Evolutionary conservation across 2,888 invertebrate species (phyloP).

Genomic region (Melanophora roralis): DNA sequence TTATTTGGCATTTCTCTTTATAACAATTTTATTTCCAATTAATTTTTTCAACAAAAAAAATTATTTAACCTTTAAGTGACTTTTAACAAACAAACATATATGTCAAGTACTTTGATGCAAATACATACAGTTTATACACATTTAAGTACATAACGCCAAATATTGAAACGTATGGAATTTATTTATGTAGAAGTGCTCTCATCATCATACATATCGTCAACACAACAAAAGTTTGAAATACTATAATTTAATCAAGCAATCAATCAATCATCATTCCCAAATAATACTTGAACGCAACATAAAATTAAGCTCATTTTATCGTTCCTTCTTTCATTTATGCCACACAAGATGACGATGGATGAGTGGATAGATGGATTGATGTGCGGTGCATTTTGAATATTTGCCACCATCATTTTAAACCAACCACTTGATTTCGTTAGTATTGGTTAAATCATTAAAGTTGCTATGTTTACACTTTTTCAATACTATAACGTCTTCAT

Average conservation of each 20-base stretch:
- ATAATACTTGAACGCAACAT: constrained; percentile 36
- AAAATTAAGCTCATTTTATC: constrained; percentile 14
- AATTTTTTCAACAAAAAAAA: background rate
- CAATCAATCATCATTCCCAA: constrained; percentile 49
- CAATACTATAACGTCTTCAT: background rate
- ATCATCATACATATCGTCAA: too few relatives aligned
- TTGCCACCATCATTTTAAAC: background rate
- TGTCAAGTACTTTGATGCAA: constrained; percentile 6
- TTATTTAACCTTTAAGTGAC: constrained; percentile 60
- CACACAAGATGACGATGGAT: constrained; percentile 33
- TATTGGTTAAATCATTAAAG: background rate
- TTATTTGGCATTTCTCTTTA: background rate
- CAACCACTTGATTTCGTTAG: constrained; percentile 3
- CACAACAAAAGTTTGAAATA: constrained; percentile 15
- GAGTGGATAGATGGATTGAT: background rate
- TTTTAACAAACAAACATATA: constrained; percentile 53
- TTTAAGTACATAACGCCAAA: background rate
- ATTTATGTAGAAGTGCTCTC: background rate
- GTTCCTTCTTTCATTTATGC: constrained; percentile 10
- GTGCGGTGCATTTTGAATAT: constrained; percentile 25
- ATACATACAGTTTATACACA: background rate
- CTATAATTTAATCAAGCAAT: constrained; percentile 61
- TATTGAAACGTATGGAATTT: background rate
- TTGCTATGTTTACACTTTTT: too few relatives aligned
- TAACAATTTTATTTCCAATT: background rate